phyloP scores from a whole-genome alignment of 2,797 vertebrate genomes.

The Falco biarmicus region DNA sequence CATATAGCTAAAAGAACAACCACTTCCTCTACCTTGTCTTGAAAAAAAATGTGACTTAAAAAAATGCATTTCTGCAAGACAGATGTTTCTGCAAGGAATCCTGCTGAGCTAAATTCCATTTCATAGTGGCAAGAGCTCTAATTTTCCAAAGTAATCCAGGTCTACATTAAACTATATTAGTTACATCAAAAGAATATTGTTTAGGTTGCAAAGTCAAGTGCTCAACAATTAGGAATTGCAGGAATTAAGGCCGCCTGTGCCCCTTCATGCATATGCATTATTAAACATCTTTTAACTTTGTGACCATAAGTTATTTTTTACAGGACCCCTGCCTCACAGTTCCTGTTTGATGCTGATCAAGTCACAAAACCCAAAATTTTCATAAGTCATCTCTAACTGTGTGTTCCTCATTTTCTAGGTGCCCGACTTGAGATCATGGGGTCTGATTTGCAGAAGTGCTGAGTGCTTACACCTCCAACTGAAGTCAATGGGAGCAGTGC shows the following conservation, averaged over 20 bases:
- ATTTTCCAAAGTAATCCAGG: not conserved
- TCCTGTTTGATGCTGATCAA: conserved; percentile 32
- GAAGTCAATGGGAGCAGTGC: conserved; percentile 68
- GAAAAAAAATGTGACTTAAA: not conserved
- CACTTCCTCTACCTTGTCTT: not conserved
- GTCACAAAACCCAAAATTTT: not conserved
- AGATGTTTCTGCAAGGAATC: not conserved
- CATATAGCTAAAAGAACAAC: not conserved
- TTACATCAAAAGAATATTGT: not conserved
- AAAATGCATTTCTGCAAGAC: not conserved
- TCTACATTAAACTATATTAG: not conserved
- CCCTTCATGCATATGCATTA: not conserved
- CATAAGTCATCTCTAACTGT: conserved; percentile 37
- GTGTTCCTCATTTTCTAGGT: conserved; percentile 72
- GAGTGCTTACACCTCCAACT: conserved; percentile 61
- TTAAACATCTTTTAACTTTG: not conserved
- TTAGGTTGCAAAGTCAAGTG: conserved; percentile 18
- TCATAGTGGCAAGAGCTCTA: not conserved
- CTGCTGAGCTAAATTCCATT: not conserved
- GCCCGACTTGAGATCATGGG: conserved; percentile 66
- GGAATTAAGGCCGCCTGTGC: conserved; percentile 62
- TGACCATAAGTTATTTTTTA: not conserved
- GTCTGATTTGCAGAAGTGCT: conserved; percentile 68
- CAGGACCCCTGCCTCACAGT: not conserved
- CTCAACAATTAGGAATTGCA: conserved; percentile 41